Base-by-base conservation (phyloP, 2,797 vertebrate species). In the Cyclopterus lumpus region DNA sequence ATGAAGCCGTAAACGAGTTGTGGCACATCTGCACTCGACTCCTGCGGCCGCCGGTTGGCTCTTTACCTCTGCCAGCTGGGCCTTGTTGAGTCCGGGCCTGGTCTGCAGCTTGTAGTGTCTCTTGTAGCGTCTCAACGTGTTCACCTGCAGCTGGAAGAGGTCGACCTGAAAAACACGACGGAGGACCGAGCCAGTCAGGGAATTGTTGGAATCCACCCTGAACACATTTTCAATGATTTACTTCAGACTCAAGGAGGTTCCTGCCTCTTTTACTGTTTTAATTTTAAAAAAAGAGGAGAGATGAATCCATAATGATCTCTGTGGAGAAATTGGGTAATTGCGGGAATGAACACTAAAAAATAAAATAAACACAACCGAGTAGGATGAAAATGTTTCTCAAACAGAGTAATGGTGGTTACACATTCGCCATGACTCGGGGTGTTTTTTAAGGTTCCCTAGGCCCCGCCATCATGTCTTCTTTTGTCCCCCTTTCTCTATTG, bases 91-190 rank as follows among this genome's bases (percentile, higher is more conserved):
- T 72, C 98, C 98, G 1, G 98, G 98, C 69, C 98, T 93, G 65
- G 98, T 99, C 94, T 99, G 98, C 81, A 99, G 91, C 88, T 99
- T 99, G 90, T 99, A 99, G 95, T 99, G 98, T 85, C 98, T 94
- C 94, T 99, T 99, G 90, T 99, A 99, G 83, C 97, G 97, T 66
- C 98, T 95, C 80, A 99, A 84, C 2, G 98, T 99, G 90, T 99
- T 99, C 92, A 99, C 97, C 80, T 99, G 98, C 81, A 99, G 95
- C 94, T 99, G 98, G 94, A 99, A 99, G 79, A 99, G 94, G 88
- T 99, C 98, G 71, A 99, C 98, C 98, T 99, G 87, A n/a, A 85
- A 86, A 73, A 40, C 38, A 65, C 36, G 20, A 9, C 30, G 66
- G 28, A n/a, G 7, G n/a, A 30, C 0, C 10, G 10, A 11, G 49